A percentile compares a stretch with the other conserved stretches of the same genome.
Conservation (phyloP, 2,797 vertebrate genomes). For the Otolemur crassicaudatus region DNA sequence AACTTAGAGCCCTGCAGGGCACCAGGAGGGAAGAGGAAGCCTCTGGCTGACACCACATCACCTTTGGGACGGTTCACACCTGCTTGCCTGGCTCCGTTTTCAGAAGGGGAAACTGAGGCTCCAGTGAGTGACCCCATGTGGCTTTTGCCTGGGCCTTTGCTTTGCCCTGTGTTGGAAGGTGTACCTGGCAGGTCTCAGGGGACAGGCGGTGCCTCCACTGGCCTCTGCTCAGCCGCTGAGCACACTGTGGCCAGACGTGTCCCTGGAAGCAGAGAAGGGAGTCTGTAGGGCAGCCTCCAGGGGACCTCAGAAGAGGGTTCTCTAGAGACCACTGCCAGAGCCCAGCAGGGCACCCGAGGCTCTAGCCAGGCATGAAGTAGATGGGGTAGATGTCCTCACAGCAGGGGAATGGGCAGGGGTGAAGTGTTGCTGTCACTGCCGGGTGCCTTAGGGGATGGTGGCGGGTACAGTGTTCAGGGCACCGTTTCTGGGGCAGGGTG, state of each 20-base stretch:
- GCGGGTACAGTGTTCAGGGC: not conserved
- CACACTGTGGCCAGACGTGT: not conserved
- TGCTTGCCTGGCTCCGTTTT: not conserved
- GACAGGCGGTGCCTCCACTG: not conserved
- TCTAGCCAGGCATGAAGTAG: no score
- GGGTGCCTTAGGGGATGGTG: not conserved
- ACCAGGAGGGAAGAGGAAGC: not conserved
- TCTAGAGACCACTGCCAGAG: not conserved
- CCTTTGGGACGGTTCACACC: not conserved
- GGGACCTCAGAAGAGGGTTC: no score
- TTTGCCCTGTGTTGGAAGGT: not conserved
- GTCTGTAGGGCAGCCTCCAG: no score
- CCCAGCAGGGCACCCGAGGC: not conserved
- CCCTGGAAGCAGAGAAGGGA: no score
- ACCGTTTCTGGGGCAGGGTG: not conserved
- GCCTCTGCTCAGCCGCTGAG: fast-evolving
- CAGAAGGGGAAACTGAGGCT: not conserved
- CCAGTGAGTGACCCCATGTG: not conserved
- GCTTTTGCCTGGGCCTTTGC: no score
- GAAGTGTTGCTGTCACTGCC: fast-evolving
- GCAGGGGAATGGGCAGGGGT: not conserved
- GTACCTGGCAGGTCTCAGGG: not conserved
- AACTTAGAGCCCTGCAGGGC: not conserved
- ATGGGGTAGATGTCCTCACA: not conserved
- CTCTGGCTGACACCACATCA: not conserved